These are phyloP conservation scores for Hemiscyllium ocellatum DNA, from an alignment of 2,113 vertebrate genomes.

Conservation along the genomic window DNA sequence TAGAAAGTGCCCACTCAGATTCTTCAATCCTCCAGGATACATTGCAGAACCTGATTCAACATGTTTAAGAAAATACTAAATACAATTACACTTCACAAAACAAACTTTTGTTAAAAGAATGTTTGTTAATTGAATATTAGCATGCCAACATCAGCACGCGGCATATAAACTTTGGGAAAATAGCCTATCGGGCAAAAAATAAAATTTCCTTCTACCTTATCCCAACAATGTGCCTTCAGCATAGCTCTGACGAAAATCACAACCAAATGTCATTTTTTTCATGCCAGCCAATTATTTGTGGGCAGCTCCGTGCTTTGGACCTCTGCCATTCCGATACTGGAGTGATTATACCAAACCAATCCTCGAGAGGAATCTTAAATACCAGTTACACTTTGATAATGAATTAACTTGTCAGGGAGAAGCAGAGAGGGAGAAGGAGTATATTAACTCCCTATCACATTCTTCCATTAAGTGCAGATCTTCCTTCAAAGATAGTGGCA, in stretches of 20 bases:
- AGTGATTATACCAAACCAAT: neutral
- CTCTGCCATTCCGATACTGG: neutral
- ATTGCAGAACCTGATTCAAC: neutral
- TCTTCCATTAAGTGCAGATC: neutral
- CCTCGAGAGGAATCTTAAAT: neutral
- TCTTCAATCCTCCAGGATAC: neutral
- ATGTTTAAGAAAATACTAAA: neutral
- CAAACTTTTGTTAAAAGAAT: neutral
- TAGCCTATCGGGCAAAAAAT: neutral
- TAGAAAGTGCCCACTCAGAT: neutral
- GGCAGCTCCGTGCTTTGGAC: neutral
- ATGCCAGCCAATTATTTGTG: neutral
- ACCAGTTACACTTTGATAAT: neutral
- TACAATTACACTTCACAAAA: neutral
- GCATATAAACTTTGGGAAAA: neutral
- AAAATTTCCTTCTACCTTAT: neutral
- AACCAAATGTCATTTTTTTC: neutral
- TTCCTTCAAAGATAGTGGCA: neutral
- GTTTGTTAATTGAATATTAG: neutral
- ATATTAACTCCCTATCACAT: neutral
- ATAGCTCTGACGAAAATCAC: neutral
- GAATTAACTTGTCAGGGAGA: neutral
- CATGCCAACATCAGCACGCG: neutral
- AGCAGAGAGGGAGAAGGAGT: neutral
- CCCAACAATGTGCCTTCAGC: neutral